Percentiles rank a stretch among this genome's conserved stretches.
Evolutionary conservation across 1,140 invertebrate genomes (phyloP).

Genomic region (Amphibalanus amphitrite): DNA sequence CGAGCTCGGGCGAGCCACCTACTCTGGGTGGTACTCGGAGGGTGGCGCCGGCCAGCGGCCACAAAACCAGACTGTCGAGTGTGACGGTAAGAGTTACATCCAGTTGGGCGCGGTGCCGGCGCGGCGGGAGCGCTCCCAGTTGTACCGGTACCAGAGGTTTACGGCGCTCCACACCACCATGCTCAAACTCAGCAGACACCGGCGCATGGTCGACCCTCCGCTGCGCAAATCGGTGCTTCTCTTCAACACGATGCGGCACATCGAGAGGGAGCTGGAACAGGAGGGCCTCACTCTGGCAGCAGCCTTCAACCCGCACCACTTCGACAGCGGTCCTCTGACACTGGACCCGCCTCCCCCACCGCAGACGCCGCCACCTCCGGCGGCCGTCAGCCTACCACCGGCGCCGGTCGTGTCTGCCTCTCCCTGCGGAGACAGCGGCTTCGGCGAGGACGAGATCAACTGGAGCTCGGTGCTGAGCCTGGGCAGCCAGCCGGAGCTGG

Average conservation of each 20-base stretch:
- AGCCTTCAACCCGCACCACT: slow-evolving; percentile 16
- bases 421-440: background rate
- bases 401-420: slow-evolving; percentile 13
- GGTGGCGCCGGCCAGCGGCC: background rate
- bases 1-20: slow-evolving; percentile 8
- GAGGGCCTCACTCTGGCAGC: slow-evolving; percentile 35
- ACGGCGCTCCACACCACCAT: slow-evolving; percentile 82
- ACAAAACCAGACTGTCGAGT: slow-evolving; percentile 5
- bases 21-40: background rate
- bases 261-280: slow-evolving; percentile 75
- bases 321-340: slow-evolving; percentile 14
- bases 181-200: slow-evolving; percentile 71
- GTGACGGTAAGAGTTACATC: slow-evolving; percentile 4
- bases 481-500: slow-evolving; percentile 63
- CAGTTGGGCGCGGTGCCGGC: background rate
- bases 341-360: slow-evolving; percentile 26
- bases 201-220: slow-evolving; percentile 72
- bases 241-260: slow-evolving; percentile 75
- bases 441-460: slow-evolving; percentile 37
- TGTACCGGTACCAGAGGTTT: slow-evolving; percentile 60
- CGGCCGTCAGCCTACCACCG: slow-evolving; percentile 10
- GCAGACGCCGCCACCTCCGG: slow-evolving; percentile 22
- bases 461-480: slow-evolving; percentile 77
- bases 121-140: background rate
- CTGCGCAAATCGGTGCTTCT: slow-evolving; percentile 82